A percentile compares a stretch with the other conserved stretches of the same genome.
These are phyloP conservation scores for Wiebesia pumilae DNA, from an alignment of 1,140 invertebrate genomes.

Conservation along the genomic window DNA sequence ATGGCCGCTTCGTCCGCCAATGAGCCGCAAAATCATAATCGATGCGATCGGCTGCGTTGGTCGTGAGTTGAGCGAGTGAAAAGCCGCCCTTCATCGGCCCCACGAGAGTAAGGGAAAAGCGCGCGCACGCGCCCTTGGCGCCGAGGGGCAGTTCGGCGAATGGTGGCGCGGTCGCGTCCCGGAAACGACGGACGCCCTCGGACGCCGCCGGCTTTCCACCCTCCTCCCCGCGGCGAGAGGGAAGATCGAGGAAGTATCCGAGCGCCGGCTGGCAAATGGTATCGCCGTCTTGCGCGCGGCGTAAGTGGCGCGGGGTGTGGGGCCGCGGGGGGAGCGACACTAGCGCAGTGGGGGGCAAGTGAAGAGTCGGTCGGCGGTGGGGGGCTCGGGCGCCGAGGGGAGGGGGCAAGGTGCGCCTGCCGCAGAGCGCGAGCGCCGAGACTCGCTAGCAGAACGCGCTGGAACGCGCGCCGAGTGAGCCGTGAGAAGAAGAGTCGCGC, in stretches of 20 bases:
- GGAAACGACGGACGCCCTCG: no score
- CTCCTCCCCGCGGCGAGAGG: neutral
- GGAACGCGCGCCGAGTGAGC: constrained; percentile 41
- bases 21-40: constrained; percentile 8
- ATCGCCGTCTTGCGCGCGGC: no score
- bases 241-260: neutral
- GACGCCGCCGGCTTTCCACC: no score
- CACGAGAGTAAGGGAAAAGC: no score
- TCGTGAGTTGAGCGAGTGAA: no score
- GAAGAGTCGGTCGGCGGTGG: neutral
- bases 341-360: neutral
- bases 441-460: constrained; percentile 43
- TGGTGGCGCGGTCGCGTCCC: no score
- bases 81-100: no score
- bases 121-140: neutral
- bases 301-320: no score
- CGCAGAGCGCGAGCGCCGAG: neutral
- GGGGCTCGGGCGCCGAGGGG: neutral
- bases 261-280: neutral
- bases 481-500: constrained; percentile 34
- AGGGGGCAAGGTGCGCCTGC: constrained; percentile 47
- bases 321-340: neutral
- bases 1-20: neutral
- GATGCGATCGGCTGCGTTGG: no score
- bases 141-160: no score